Conservation (phyloP, 2,888 invertebrate genomes). For the Pherbina coryleti region DNA sequence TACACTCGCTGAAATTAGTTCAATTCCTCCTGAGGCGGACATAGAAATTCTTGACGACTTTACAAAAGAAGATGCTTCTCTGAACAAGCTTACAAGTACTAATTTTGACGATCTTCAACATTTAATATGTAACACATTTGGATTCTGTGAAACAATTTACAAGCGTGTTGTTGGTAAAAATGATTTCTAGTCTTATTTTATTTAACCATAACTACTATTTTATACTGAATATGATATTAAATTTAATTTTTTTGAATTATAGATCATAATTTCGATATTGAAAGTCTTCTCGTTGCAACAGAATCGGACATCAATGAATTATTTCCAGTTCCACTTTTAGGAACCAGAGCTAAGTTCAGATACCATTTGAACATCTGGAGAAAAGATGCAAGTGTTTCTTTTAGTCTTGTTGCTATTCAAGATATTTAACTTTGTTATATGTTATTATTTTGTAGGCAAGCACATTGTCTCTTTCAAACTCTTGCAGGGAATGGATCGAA, state of each 20-base stretch:
- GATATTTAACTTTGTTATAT: too few relatives aligned
- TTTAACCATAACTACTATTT: slow-evolving; percentile 14
- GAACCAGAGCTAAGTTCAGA: slow-evolving; percentile 37
- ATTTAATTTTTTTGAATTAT: slow-evolving; percentile 23
- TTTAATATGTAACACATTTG: not conserved
- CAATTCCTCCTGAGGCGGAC: slow-evolving; percentile 23
- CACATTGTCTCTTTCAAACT: too few relatives aligned
- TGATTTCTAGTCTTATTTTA: slow-evolving; percentile 24
- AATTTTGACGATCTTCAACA: not conserved
- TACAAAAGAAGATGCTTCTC: slow-evolving; percentile 11
- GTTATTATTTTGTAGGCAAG: too few relatives aligned
- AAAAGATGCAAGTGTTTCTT: too few relatives aligned
- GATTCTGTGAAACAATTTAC: slow-evolving; percentile 33
- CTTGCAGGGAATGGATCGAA: too few relatives aligned
- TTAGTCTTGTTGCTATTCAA: too few relatives aligned
- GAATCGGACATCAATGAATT: slow-evolving; percentile 36
- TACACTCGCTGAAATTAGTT: slow-evolving; percentile 15
- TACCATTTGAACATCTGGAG: too few relatives aligned
- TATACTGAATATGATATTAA: slow-evolving; percentile 25
- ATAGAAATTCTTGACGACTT: slow-evolving; percentile 15
- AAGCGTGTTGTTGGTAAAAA: slow-evolving; percentile 25
- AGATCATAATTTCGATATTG: slow-evolving; percentile 18
- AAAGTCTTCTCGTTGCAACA: too few relatives aligned
- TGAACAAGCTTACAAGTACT: slow-evolving; percentile 19
- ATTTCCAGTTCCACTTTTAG: too few relatives aligned